Base-by-base conservation (phyloP, 2,888 invertebrate genomes). In the Lasioglossum leucozonium region DNA sequence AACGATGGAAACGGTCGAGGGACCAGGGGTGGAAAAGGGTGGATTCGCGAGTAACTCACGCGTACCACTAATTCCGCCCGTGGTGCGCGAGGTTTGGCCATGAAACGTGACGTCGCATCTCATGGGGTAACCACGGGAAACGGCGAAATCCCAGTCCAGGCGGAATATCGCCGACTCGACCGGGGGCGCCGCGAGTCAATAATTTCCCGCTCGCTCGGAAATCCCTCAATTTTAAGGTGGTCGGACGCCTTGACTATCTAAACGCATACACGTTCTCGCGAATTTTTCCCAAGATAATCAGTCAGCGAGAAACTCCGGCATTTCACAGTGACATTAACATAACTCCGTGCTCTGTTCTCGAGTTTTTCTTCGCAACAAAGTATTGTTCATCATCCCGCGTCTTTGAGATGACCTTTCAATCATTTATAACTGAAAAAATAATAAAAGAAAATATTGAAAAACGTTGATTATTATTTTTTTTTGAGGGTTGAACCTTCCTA, bases 41-140 rank as follows among this genome's bases (percentile, higher is more conserved):
- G 47, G 44, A 82, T 73, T 65, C 73, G 85, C 79, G 79, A 65
- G 72, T 85, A 87, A 87, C 62, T 86, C 81, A 40, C 67, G 47
- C 69, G 55, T 78, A 69, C 77, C 79, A 82, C 77, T 89, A 85
- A 88, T 84, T 87, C 88, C 65, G 55, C 80, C 80, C 77, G 71
- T 77, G 77, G 78, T 77, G 81, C 84, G 71, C 76, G 82, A 80
- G 84, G 62, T 86, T 85, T 77, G 78, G 79, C 79, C 79, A 51
- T 79, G 85, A 85, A 84, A 51, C 78, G 81, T 75, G 88, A 85
- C 86, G 84, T 87, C 82, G 77, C 76, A 86, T 79, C 81, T 86
- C 79, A 55, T 77, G 40, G 82, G 82, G 77, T 82, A 85, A 88
- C 77, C 85, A 51, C 47, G 51, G 26, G 11, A 37, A 22, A 73